Percentiles rank a stretch among this genome's conserved stretches.
These are phyloP conservation scores for Loxodonta africana DNA, from an alignment of 2,113 vertebrate genomes.

Conservation along the genomic window DNA sequence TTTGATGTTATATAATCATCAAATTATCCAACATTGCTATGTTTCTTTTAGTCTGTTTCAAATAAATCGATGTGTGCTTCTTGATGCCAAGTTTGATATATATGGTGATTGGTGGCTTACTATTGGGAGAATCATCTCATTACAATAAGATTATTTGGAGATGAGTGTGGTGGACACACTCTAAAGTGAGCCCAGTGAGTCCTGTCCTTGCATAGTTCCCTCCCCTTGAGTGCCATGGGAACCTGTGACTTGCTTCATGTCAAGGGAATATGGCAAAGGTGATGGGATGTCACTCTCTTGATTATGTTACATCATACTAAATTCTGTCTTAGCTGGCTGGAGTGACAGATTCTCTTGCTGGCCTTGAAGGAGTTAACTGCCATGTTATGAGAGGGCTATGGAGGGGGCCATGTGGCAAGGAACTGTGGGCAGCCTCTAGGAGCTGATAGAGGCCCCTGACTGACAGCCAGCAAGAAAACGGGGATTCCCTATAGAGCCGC, in stretches of 20 bases:
- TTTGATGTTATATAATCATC: constrained; percentile 20
- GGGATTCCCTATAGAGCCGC: neutral
- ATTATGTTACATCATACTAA: neutral
- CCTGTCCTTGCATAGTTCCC: constrained; percentile 11
- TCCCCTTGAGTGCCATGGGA: neutral
- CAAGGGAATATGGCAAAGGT: neutral
- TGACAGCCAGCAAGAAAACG: neutral
- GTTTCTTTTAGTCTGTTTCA: constrained; percentile 28
- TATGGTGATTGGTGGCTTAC: neutral
- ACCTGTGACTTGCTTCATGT: neutral
- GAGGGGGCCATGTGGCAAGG: neutral
- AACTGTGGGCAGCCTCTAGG: neutral
- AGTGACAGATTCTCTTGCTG: neutral
- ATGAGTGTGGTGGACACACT: neutral
- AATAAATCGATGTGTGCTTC: neutral
- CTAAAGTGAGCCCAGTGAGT: neutral
- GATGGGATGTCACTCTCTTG: neutral
- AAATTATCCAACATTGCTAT: constrained; percentile 8
- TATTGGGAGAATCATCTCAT: neutral
- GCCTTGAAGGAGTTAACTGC: neutral
- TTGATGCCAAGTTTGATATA: neutral
- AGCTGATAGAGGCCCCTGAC: neutral
- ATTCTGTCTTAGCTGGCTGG: neutral
- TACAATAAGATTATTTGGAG: constrained; percentile 45
- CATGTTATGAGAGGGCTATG: neutral